Conservation (phyloP, 2,113 vertebrate species). For the Dolichallabes microphthalmus region DNA sequence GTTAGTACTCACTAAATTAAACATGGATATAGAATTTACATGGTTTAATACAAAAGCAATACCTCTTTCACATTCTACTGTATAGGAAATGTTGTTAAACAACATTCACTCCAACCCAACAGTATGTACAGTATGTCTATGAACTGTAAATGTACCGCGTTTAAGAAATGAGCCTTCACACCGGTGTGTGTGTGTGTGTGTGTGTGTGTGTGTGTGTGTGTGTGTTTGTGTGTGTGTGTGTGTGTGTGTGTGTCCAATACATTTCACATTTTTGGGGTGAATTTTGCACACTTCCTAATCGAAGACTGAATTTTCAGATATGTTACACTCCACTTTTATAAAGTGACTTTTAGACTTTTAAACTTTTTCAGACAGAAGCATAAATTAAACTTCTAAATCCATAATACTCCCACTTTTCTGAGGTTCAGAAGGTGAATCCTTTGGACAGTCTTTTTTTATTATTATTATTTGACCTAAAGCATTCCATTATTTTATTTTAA, state of each 20-base stretch:
- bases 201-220: background rate
- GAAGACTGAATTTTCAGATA: background rate
- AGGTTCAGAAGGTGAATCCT: conserved; percentile 7
- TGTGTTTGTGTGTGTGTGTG: background rate
- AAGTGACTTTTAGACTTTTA: background rate
- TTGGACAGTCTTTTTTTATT: background rate
- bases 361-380: background rate
- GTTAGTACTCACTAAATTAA: no score
- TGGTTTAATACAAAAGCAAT: background rate
- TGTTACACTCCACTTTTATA: background rate
- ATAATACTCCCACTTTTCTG: background rate
- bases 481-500: conserved; percentile 1
- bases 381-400: background rate
- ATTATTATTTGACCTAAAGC: conserved; percentile 1
- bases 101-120: no score
- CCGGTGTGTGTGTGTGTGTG: background rate
- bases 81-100: no score
- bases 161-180: background rate
- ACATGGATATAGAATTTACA: no score
- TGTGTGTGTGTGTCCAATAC: background rate
- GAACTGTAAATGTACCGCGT: no score
- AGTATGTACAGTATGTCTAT: no score
- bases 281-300: background rate
- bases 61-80: background rate
- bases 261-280: background rate